These are phyloP conservation scores for Hystrix brachyura DNA, from an alignment of 2,113 vertebrate species.

Conservation along the genomic window DNA sequence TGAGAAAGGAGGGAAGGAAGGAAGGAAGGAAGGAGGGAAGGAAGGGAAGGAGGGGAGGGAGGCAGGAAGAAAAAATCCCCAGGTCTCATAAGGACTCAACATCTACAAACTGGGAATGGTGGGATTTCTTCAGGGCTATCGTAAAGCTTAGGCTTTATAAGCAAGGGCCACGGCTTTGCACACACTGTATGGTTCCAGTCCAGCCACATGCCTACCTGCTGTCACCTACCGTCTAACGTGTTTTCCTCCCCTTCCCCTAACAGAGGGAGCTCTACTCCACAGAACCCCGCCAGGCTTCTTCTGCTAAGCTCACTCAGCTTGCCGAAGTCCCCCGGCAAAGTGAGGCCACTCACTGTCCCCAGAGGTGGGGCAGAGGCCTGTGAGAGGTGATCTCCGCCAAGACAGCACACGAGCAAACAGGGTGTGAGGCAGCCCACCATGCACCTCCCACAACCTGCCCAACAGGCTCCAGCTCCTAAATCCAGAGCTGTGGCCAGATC, in stretches of 20 bases:
- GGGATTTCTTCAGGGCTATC: background rate
- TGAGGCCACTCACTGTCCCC: background rate
- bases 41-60: too few relatives aligned
- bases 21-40: background rate
- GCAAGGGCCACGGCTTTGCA: background rate
- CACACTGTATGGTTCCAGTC: background rate
- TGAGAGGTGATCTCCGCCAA: background rate
- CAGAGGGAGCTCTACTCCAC: background rate
- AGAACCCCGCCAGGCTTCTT: background rate
- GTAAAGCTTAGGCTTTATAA: background rate
- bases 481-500: background rate
- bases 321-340: background rate
- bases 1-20: background rate
- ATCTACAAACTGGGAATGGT: background rate
- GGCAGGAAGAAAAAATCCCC: background rate
- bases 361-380: background rate
- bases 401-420: background rate
- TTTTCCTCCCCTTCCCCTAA: background rate
- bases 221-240: background rate
- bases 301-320: background rate
- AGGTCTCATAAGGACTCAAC: background rate
- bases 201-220: rapidly evolving
- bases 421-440: background rate
- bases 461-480: background rate
- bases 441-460: background rate